These are phyloP conservation scores for Netelia melanura DNA, from an alignment of 2,888 invertebrate species.

Conservation along the genomic window DNA sequence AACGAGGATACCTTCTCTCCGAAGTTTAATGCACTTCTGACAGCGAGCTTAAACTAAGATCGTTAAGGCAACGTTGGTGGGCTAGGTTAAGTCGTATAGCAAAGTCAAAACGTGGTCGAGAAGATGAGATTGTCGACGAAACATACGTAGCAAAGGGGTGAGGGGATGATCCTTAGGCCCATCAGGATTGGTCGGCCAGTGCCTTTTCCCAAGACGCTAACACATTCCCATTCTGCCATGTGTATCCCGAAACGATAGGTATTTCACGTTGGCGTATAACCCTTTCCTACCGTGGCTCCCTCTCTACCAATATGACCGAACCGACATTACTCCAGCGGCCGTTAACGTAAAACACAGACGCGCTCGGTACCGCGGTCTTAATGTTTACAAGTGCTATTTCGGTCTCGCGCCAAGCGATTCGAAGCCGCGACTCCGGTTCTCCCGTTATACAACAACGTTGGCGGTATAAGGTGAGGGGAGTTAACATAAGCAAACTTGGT, in stretches of 20 bases:
- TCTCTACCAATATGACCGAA: conserved; percentile 57
- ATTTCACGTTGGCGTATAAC: conserved; percentile 31
- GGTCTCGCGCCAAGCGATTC: conserved; percentile 67
- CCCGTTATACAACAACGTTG: conserved; percentile 59
- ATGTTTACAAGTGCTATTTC: conserved; percentile 82
- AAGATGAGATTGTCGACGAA: conserved; percentile 51
- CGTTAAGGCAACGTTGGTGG: conserved; percentile 49
- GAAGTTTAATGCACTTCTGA: conserved; percentile 55
- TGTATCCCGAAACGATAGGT: conserved; percentile 43
- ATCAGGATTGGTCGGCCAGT: conserved; percentile 61
- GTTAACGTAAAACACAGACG: conserved; percentile 55
- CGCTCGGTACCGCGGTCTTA: conserved; percentile 61
- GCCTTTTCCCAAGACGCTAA: conserved; percentile 53
- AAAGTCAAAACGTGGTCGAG: conserved; percentile 46
- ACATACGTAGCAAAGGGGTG: neutral
- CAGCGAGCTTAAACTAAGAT: conserved; percentile 53
- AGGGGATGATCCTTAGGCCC: conserved; percentile 21
- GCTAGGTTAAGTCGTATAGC: conserved; percentile 53
- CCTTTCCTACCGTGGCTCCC: conserved; percentile 26
- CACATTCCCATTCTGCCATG: conserved; percentile 18
- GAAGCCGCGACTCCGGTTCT: conserved; percentile 31
- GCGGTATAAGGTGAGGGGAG: conserved; percentile 55
- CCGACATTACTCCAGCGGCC: conserved; percentile 58
- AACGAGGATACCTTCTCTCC: conserved; percentile 10
- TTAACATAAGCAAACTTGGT: conserved; percentile 65